Evolutionary conservation across 2,888 invertebrate genomes (phyloP).

Genomic region (Eupithecia abbreviata): DNA sequence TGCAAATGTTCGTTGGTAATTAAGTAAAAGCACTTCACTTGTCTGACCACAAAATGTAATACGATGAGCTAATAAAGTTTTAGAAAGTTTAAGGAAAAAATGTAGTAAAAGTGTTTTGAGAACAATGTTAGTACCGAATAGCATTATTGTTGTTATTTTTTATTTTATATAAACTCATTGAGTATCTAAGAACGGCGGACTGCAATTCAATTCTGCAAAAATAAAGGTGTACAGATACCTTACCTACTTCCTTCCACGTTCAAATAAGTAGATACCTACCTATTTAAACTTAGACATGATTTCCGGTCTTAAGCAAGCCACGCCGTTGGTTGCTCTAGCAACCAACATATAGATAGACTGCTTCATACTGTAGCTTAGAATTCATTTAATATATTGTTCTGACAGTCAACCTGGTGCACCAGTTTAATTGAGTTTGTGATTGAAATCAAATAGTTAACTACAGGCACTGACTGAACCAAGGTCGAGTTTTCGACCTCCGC

Average conservation of each 20-base stretch:
- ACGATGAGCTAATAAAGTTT: conserved; percentile 4
- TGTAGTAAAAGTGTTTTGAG: conserved; percentile 8
- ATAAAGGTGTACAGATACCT: neutral
- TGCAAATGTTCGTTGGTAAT: conserved; percentile 7
- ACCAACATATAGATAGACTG: conserved; percentile 2
- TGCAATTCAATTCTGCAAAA: neutral
- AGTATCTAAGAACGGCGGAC: neutral
- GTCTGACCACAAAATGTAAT: conserved; percentile 13
- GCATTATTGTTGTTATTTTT: neutral
- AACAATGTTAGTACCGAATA: conserved; percentile 3
- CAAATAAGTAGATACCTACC: conserved; percentile 4
- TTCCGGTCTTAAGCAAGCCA: conserved; percentile 14
- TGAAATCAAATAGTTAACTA: conserved; percentile 54
- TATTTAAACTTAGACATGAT: conserved; percentile 12
- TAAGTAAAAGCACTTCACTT: conserved; percentile 11
- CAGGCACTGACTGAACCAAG: conserved; percentile 51
- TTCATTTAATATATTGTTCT: neutral
- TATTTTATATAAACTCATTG: neutral
- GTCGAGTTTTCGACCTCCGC: conserved; percentile 67
- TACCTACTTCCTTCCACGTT: conserved; percentile 12
- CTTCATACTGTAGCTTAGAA: neutral
- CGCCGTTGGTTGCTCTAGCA: neutral
- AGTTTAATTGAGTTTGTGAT: conserved; percentile 56
- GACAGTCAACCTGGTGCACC: conserved; percentile 38
- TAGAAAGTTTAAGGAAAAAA: conserved; percentile 18